Base-by-base conservation (phyloP, 2,888 invertebrate genomes). In the Stenichneumon culpator region DNA sequence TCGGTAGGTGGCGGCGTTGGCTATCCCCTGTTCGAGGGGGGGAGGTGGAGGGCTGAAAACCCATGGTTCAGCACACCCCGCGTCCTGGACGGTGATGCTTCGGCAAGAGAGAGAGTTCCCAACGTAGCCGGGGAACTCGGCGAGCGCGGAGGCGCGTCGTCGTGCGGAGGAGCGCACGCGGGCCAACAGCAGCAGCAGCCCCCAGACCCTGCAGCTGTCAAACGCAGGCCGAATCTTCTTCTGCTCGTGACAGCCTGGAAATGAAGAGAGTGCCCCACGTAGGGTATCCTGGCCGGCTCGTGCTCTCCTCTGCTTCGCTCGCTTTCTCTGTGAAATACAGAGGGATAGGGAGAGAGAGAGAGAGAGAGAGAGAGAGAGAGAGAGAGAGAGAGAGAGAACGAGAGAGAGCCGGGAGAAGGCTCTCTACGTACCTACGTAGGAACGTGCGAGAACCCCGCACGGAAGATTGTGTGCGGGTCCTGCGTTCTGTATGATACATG, bases 181-280 rank as follows among this genome's bases (percentile, higher is more conserved):
- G 72, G 68, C 44, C 74, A 74, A 72, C 50, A 73, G 73, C 78
- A 75, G 70, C 69, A 60, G 73, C 87, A 88, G 88, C 89, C 92
- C 93, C 93, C 92, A 92, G 92, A 92, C 93, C 93, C 93, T 93
- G 93, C 92, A 93, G 92, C 94, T 94, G 94, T 94, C 94, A 94
- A 93, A 92, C 93, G 91, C 94, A 94, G 93, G 90, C 91, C 91
- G 93, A 93, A 93, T 94, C 94, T 94, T 94, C 93, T 93, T 92
- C 92, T 92, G 92, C 89, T 92, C 91, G 92, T 92, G 92, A 92
- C 92, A 92, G 92, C 91, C 92, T 92, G 92, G 91, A 94, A 94
- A 94, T 94, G 94, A 94, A 94, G 94, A 93, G 93, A 94, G 92
- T 91, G 89, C 90, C 91, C 90, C 91, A 91, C 90, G 87, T 89